These are phyloP conservation scores for Spicauda simplicius DNA, from an alignment of 2,888 invertebrate genomes.

Conservation along the genomic window DNA sequence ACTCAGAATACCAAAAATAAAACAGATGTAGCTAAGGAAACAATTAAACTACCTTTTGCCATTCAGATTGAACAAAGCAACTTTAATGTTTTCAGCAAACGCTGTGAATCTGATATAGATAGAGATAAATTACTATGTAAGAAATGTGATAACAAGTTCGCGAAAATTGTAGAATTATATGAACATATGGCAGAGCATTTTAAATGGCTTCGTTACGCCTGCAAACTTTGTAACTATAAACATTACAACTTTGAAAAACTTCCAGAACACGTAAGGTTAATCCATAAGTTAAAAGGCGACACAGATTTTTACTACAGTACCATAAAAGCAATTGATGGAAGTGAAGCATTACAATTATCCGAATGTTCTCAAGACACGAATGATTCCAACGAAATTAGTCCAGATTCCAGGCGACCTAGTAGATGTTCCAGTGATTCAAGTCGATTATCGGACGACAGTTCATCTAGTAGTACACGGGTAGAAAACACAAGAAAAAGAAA, in stretches of 20 bases:
- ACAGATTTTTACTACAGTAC: conserved; percentile 79
- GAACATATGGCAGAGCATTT: conserved; percentile 88
- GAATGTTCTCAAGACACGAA: conserved; percentile 56
- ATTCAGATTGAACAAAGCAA: conserved; percentile 72
- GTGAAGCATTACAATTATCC: conserved; percentile 67
- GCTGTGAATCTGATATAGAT: conserved; percentile 70
- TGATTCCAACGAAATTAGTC: conserved; percentile 60
- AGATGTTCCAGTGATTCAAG: conserved; percentile 78
- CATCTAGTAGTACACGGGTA: conserved; percentile 64
- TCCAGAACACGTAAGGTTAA: conserved; percentile 86
- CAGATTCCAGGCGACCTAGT: conserved; percentile 70
- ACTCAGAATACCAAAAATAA: conserved; percentile 28
- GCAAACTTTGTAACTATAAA: conserved; percentile 89
- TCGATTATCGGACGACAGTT: conserved; percentile 75
- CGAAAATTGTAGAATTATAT: conserved; percentile 79
- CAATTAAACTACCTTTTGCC: conserved; percentile 62
- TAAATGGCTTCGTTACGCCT: conserved; percentile 90
- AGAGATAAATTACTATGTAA: conserved; percentile 74
- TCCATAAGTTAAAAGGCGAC: conserved; percentile 86
- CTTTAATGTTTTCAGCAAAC: conserved; percentile 65
- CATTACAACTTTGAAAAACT: conserved; percentile 87
- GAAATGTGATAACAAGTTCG: conserved; percentile 79
- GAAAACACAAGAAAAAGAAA: conserved; percentile 70
- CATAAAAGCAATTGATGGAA: conserved; percentile 73
- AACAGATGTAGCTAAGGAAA: conserved; percentile 43